These are phyloP conservation scores for Tipula helvola DNA, from an alignment of 2,888 invertebrate genomes.

Conservation along the genomic window DNA sequence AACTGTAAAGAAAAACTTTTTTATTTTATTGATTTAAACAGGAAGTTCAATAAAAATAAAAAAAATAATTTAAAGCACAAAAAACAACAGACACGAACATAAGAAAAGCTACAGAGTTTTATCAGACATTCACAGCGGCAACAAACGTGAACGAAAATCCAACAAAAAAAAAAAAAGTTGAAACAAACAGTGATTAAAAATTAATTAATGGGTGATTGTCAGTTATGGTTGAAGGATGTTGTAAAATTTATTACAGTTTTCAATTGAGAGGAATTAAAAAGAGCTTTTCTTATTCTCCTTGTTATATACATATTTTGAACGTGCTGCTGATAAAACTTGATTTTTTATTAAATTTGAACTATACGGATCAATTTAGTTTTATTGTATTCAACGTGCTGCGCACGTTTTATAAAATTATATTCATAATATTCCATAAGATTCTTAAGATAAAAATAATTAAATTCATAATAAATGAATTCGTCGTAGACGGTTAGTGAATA, in stretches of 20 bases:
- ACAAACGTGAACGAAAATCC: not conserved
- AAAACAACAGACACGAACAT: not conserved
- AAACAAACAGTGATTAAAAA: not conserved
- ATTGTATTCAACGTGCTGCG: too few species aligned
- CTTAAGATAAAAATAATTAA: too few species aligned
- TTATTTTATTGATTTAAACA: not conserved
- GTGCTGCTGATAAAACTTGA: too few species aligned
- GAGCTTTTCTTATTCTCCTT: too few species aligned
- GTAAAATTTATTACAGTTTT: not conserved
- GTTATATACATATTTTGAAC: too few species aligned
- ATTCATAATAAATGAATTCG: too few species aligned
- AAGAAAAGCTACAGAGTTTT: not conserved
- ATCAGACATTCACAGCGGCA: not conserved
- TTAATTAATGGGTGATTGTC: not conserved
- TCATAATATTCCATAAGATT: too few species aligned
- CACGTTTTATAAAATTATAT: too few species aligned
- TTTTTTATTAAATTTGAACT: too few species aligned
- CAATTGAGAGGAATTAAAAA: too few species aligned
- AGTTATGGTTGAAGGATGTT: not conserved
- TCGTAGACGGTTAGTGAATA: too few species aligned
- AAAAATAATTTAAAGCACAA: not conserved
- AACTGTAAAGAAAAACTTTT: not conserved
- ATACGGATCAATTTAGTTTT: too few species aligned
- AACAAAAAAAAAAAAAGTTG: not conserved
- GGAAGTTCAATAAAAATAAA: not conserved